A percentile compares a stretch with the other conserved stretches of the same genome.
Conservation (phyloP, 2,113 vertebrate genomes). For the Oriolus oriolus region DNA sequence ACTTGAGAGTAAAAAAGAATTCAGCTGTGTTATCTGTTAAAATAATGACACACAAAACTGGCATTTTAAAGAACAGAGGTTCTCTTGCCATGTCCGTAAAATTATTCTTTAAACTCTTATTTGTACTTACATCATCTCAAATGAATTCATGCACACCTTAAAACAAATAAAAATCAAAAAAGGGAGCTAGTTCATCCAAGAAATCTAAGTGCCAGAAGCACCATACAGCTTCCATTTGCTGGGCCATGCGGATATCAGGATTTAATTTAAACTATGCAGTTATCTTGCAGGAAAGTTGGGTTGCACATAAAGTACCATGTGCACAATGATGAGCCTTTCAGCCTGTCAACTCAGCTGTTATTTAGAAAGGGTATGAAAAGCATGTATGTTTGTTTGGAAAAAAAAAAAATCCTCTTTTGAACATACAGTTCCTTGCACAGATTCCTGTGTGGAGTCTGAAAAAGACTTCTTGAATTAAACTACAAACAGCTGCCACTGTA, state of each 20-base stretch:
- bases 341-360: slow-evolving; percentile 65
- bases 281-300: slow-evolving; percentile 26
- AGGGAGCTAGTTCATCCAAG: background rate
- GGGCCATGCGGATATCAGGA: background rate
- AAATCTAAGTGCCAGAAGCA: background rate
- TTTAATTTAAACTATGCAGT: slow-evolving; percentile 18
- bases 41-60: background rate
- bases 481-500: slow-evolving; percentile 56
- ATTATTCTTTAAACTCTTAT: background rate
- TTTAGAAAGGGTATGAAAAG: slow-evolving; percentile 56
- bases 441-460: slow-evolving; percentile 34
- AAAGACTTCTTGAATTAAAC: slow-evolving; percentile 42
- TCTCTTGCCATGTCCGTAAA: background rate
- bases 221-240: slow-evolving; percentile 1
- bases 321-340: slow-evolving; percentile 57
- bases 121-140: background rate
- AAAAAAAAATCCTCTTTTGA: slow-evolving; percentile 37
- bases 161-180: background rate
- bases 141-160: background rate
- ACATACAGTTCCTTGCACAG: slow-evolving; percentile 27
- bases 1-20: background rate
- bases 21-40: background rate
- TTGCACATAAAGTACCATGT: slow-evolving; percentile 40
- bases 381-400: slow-evolving; percentile 33
- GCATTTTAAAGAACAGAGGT: background rate